Base-by-base conservation (phyloP, 2,113 vertebrate species). In the human (Homo sapiens) region DNA sequence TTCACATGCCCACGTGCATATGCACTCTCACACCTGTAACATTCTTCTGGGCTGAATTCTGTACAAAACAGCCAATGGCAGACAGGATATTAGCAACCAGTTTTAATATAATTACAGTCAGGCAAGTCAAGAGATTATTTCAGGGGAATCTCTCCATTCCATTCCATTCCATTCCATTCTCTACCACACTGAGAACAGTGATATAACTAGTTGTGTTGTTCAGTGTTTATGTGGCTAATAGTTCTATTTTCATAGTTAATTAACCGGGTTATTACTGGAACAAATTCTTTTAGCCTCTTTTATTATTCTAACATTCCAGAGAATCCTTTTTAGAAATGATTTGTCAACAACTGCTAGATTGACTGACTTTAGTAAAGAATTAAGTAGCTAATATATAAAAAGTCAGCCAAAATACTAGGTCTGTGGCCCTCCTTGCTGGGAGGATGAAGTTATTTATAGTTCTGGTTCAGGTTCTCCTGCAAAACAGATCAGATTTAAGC, bases 401-500 rank as follows among this genome's bases (percentile, higher is more conserved):
- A 75, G 27, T 4, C 52, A 48, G 68, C 40, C 23, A 75, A 30
- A 78, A 78, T 55, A 43, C 70, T 92, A 35, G 64, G 43, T 45
- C 66, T 73, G 8, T 20, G n/a, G 20, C 16, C 43, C 8, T 32
- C 6, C 17, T 68, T 48, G 59, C 8, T 3, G 66, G 57, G 70
- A 55, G 35, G 88, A 50, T 50, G 57, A 45, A 61, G 6, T n/a
- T 87, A 93, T 75, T 59, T 83, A 40, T 88, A 84, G 25, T 12
- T 64, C 61, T 72, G 23, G 43, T 66, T 95, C 70, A 78, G 30
- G 55, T 68, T 97, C 45, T 93, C 14, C 66, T 80, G 76, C 52
- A 73, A 92, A 98, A 94, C 83, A 93, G 83, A 96, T 97, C 73
- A 76, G 32, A 81, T 94, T 93, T 88, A 61, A 68, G 59, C 61